Base-by-base conservation (phyloP, 2,797 vertebrate genomes). In the Enteromius thamalakanensis region DNA sequence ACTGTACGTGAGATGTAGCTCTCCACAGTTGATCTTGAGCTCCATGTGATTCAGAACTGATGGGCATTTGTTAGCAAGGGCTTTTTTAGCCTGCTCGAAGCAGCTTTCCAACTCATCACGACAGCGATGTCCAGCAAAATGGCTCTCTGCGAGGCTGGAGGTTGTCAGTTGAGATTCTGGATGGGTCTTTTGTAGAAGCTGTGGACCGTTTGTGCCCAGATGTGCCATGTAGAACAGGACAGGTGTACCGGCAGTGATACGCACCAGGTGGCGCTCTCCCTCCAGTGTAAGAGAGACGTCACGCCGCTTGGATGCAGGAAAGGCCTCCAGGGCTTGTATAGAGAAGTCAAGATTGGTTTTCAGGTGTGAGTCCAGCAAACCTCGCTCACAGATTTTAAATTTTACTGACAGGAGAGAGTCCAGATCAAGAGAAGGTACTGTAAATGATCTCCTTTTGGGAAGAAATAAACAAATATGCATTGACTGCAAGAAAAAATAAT, bases 61-160 rank as follows among this genome's bases (percentile, higher is more conserved):
- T 5, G 80, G 71, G 19, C 67, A 80, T 10, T 49, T 47, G 21
- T 83, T 34, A 32, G 71, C 47, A n/a, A 87, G 76, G 47, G 68
- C 4, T 1, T 70, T 62, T 42, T 23, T 80, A 23, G 86, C 88
- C 23, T 86, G 87, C 69, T 69, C 58, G 55, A 85, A 14, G 58
- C 89, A 90, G 76, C 86, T 80, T 67, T 83, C 47, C 17, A 83
- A 53, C 76, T 90, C 84, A 12, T 89, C 88, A 68, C 71, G 60
- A 84, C 88, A 87, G 17, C 32, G 68, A 62, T 90, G 88, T 12
- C 87, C 89, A 21, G 81, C 53, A 23, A 90, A 89, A 67, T 89
- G 87, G 7, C 67, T n/a, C 21, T 86, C 78, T n/a, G 55, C 40
- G 23, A 87, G 45, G 71, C 79, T 83, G 9, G 80, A 55, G 1